Base-by-base conservation (phyloP, 2,797 vertebrate genomes). In the Yasuhikotakia modesta region DNA sequence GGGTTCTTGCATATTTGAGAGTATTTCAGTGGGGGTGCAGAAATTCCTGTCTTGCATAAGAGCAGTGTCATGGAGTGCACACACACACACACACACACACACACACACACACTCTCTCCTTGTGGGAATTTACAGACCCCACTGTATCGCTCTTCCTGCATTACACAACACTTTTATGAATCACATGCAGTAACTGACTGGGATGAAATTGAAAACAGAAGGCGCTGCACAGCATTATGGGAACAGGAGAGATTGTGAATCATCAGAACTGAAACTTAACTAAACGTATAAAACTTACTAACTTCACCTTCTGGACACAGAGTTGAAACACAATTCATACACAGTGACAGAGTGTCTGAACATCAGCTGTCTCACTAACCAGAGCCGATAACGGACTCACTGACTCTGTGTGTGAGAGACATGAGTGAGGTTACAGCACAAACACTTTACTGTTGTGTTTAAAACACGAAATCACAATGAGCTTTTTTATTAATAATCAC, bases 1-100 rank as follows among this genome's bases (percentile, higher is more conserved):
- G 81, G 78, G 76, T 85, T 71, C 79, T 81, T 80, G 82, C 78
- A 81, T 81, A 84, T 85, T 80, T 71, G 82, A 65, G 35, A 50
- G 58, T 30, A 73, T 45, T 73, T 66, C 69, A 61, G 45, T 12
- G 39, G 70, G 66, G 80, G 13, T 48, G 71, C 63, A 45, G 79
- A 78, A 35, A 61, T 83, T 85, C 71, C 76, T 81, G 66, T 58
- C 82, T 86, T 85, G 78, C 64, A 64, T 85, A 78, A 84, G 66
- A 64, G 60, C 66, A 35, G 74, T 65, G 70, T 78, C 53, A 48
- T 53, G 3, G 66, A 86, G 48, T 70, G n/a, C 53, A 69, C 39
- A 32, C 16, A 52, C 14, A 27, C 55, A 75, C 19, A 67, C 6
- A 17, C 24, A 72, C n/a, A 65, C 45, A 43, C 45, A n/a, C 45